A percentile compares a stretch with the other conserved stretches of the same genome.
These are phyloP conservation scores for Brachionus koreanus DNA, from an alignment of 1,140 invertebrate genomes.

Conservation along the genomic window DNA sequence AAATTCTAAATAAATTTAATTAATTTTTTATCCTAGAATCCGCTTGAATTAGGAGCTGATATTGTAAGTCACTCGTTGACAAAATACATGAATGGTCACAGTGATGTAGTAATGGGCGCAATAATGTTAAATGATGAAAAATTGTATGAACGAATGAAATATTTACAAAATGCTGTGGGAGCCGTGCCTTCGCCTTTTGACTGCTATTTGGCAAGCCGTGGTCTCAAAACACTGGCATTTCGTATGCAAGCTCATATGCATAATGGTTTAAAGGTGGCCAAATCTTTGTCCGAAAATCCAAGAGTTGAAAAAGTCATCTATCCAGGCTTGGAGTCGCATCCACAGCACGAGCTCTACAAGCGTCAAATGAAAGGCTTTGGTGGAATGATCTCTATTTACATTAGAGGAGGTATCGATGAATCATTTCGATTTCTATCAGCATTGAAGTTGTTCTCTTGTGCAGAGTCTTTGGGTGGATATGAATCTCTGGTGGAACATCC, in stretches of 20 bases:
- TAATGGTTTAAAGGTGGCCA: conserved; percentile 72
- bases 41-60: conserved; percentile 84
- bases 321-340: conserved; percentile 82
- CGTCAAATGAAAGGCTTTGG: conserved; percentile 82
- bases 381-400: conserved; percentile 83
- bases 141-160: conserved; percentile 70
- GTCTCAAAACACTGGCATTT: conserved; percentile 84
- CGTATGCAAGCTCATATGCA: conserved; percentile 83
- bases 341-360: conserved; percentile 77
- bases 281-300: conserved; percentile 73
- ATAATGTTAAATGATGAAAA: conserved; percentile 69
- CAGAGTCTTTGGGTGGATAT: conserved; percentile 79
- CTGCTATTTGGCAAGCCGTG: conserved; percentile 85
- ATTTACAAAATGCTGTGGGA: conserved; percentile 86
- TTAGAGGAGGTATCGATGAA: conserved; percentile 66
- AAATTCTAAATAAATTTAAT: neutral
- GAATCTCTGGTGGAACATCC: conserved; percentile 74
- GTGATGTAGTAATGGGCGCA: conserved; percentile 90
- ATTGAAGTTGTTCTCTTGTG: conserved; percentile 50
- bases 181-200: conserved; percentile 93
- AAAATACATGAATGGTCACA: conserved; percentile 96
- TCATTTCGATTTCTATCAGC: conserved; percentile 67
- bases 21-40: conserved; percentile 63
- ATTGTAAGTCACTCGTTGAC: conserved; percentile 86
- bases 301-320: conserved; percentile 76